These are phyloP conservation scores for Lemur catta DNA, from an alignment of 2,797 vertebrate genomes.

Conservation along the genomic window DNA sequence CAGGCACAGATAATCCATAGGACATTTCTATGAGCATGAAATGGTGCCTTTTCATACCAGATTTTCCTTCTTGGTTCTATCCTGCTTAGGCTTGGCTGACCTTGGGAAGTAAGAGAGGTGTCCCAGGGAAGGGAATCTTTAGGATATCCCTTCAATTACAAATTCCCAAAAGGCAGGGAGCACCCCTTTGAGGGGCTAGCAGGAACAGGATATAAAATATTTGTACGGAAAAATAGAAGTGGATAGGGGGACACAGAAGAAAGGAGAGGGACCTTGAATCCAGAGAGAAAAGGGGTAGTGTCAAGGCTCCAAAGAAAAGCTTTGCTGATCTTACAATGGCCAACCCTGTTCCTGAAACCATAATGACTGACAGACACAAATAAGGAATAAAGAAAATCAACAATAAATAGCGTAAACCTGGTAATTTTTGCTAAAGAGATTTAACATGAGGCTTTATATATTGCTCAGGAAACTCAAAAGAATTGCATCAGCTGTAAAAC, in stretches of 20 bases:
- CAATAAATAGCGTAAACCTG: not conserved
- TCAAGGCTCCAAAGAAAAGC: not conserved
- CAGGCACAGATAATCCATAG: slow-evolving; percentile 17
- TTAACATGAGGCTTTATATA: slow-evolving; percentile 22
- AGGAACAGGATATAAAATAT: not conserved
- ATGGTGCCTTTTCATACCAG: not conserved
- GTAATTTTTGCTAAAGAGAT: slow-evolving; percentile 45
- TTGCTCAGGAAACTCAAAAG: slow-evolving; percentile 28
- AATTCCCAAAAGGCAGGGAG: not conserved
- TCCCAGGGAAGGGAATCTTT: not conserved
- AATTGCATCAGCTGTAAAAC: slow-evolving; percentile 38
- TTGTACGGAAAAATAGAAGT: not conserved
- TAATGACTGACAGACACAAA: slow-evolving; percentile 3
- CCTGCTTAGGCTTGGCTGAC: not conserved
- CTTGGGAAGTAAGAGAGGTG: not conserved
- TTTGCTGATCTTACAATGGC: not conserved
- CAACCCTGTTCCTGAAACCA: not conserved
- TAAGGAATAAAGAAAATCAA: not conserved
- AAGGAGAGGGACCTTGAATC: not conserved
- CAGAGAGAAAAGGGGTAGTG: not conserved
- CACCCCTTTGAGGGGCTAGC: not conserved
- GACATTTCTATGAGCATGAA: not conserved
- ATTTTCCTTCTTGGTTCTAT: slow-evolving; percentile 19
- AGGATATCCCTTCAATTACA: not conserved
- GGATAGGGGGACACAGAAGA: not conserved